phyloP scores from a whole-genome alignment of 2,888 invertebrate genomes.

The Galeruca laticollis region DNA sequence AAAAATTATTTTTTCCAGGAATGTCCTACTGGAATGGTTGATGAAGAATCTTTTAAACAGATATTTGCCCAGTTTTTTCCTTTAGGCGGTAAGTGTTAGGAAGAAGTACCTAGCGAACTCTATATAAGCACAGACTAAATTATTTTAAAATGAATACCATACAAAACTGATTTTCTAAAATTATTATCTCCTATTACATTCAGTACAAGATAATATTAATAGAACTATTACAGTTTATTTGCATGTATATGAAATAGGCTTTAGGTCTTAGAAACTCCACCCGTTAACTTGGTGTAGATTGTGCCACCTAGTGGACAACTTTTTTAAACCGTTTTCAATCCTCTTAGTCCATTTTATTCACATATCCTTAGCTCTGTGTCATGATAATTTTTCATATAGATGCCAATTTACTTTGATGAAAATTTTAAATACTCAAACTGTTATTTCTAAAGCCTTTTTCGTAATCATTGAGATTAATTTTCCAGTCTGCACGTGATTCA shows the following conservation, averaged over 20 bases:
- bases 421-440: background rate
- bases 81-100: conserved; percentile 79
- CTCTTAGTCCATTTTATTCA: too few relatives aligned
- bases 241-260: conserved; percentile 2
- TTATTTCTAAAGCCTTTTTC: background rate
- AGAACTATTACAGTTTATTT: background rate
- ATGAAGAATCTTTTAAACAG: conserved; percentile 88
- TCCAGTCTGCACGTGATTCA: conserved; percentile 16
- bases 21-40: conserved; percentile 87
- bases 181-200: background rate
- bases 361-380: too few relatives aligned
- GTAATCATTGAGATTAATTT: conserved; percentile 5
- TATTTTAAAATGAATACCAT: conserved; percentile 8
- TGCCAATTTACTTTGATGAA: too few relatives aligned
- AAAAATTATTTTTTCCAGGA: conserved; percentile 70
- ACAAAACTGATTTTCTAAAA: background rate
- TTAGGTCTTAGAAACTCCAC: too few relatives aligned
- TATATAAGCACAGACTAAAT: conserved; percentile 6
- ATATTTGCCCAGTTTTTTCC: conserved; percentile 93
- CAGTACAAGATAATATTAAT: background rate
- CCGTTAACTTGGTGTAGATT: too few relatives aligned
- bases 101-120: conserved; percentile 7
- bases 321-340: too few relatives aligned
- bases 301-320: too few relatives aligned
- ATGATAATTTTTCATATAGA: too few relatives aligned